Percentiles rank a stretch among this genome's conserved stretches.
Evolutionary conservation across 2,113 vertebrate genomes (phyloP).

Genomic region (Fulmarus glacialis): DNA sequence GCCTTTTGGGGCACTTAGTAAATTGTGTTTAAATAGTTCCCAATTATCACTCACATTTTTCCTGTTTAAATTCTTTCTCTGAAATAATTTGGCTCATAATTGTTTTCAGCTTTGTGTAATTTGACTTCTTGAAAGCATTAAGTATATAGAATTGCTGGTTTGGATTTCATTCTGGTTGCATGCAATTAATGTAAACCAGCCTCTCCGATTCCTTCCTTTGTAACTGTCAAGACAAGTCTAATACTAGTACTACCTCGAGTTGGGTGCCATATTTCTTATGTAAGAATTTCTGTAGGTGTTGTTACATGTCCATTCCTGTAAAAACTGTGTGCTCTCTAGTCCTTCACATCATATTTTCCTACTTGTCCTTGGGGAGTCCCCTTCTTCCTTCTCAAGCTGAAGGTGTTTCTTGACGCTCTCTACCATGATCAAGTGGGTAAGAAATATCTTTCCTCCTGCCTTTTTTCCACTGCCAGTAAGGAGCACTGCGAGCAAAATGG

Average conservation of each 20-base stretch:
- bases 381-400: background rate
- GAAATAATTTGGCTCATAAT: conserved; percentile 33
- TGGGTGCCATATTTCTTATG: background rate
- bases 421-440: background rate
- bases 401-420: background rate
- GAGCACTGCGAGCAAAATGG: background rate
- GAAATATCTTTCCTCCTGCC: background rate
- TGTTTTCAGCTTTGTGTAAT: conserved; percentile 41
- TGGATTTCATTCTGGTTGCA: background rate
- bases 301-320: background rate
- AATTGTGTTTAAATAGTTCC: conserved; percentile 27
- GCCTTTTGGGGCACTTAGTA: conserved; percentile 20
- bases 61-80: conserved; percentile 51
- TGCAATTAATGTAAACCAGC: background rate
- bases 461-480: background rate
- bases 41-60: conserved; percentile 59
- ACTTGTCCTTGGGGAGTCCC: background rate
- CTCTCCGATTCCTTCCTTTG: background rate
- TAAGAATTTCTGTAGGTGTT: background rate
- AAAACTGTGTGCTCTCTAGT: background rate
- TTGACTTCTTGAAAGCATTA: conserved; percentile 13
- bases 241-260: background rate
- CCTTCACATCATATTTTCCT: background rate
- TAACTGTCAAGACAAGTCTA: background rate
- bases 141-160: background rate